Evolutionary conservation across 2,797 vertebrate genomes (phyloP).

Genomic region (Esox masquinongy): DNA sequence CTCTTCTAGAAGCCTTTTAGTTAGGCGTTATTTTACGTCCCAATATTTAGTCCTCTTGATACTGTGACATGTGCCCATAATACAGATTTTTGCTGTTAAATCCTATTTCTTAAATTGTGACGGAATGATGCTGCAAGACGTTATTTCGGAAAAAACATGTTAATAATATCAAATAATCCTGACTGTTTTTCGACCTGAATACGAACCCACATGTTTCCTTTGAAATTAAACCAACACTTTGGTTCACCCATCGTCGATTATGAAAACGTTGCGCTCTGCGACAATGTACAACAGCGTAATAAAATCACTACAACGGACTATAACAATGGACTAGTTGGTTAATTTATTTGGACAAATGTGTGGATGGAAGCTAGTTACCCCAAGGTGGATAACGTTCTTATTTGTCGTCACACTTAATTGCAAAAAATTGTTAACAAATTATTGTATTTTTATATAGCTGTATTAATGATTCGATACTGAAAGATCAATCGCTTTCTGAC

Average conservation of each 20-base stretch:
- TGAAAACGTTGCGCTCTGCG: slow-evolving; percentile 10
- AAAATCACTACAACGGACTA: neutral
- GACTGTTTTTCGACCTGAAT: slow-evolving; percentile 45
- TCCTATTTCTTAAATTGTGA: slow-evolving; percentile 9
- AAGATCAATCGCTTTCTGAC: neutral
- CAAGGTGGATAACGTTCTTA: slow-evolving; percentile 45
- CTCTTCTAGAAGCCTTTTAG: slow-evolving; percentile 30
- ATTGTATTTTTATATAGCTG: neutral
- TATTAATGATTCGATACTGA: neutral
- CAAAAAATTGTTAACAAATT: slow-evolving; percentile 22
- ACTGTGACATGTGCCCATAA: slow-evolving; percentile 55
- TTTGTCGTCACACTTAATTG: slow-evolving; percentile 47
- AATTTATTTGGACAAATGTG: neutral
- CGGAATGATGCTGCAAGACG: slow-evolving; percentile 26
- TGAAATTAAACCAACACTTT: neutral
- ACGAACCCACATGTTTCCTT: slow-evolving; percentile 2
- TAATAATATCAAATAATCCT: slow-evolving; percentile 39
- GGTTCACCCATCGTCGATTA: slow-evolving; percentile 42
- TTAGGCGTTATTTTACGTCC: slow-evolving; percentile 50
- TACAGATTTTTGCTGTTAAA: slow-evolving; percentile 26
- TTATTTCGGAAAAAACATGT: slow-evolving; percentile 21
- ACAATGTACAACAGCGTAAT: slow-evolving; percentile 7
- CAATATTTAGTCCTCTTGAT: slow-evolving; percentile 48
- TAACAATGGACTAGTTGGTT: slow-evolving; percentile 2
- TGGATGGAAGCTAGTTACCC: slow-evolving; percentile 20